Conservation (phyloP, 2,888 invertebrate genomes). For the Prostheceraeus crozeri region DNA sequence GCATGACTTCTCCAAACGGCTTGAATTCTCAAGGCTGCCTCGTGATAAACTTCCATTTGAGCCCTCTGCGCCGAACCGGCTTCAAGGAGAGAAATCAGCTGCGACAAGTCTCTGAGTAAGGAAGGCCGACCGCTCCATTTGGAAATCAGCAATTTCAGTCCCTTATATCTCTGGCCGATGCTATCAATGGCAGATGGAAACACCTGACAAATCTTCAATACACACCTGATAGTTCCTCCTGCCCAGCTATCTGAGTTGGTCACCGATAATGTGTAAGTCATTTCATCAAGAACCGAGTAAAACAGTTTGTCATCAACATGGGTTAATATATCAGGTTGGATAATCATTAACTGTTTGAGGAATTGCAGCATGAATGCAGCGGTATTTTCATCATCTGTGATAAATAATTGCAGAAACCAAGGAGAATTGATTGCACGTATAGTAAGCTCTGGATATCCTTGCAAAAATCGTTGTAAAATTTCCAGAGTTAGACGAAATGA, state of each 20-base stretch:
- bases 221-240: constrained; percentile 47
- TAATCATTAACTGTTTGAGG: constrained; percentile 15
- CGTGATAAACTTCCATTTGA: constrained; percentile 45
- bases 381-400: constrained; percentile 50
- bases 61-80: constrained; percentile 45
- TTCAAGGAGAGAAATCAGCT: constrained; percentile 48
- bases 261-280: constrained; percentile 53
- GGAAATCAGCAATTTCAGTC: constrained; percentile 47
- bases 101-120: constrained; percentile 48
- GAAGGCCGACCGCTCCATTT: constrained; percentile 42
- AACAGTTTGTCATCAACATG: constrained; percentile 42
- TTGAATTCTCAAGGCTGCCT: constrained; percentile 52
- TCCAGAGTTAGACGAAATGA: constrained; percentile 9
- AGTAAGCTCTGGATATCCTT: constrained; percentile 15
- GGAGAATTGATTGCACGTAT: constrained; percentile 44
- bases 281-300: constrained; percentile 51
- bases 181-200: constrained; percentile 49
- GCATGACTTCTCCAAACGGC: constrained; percentile 51
- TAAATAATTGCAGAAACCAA: constrained; percentile 53
- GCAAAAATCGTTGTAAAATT: background rate
- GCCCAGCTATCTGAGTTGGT: constrained; percentile 46
- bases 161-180: constrained; percentile 50
- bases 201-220: constrained; percentile 50
- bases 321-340: constrained; percentile 20
- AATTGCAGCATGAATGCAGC: constrained; percentile 38